Evolutionary conservation across 30 jellyfish, hydroid and myxozoan species (phyloP).

Genomic region (Aurelia aurita complex sp. Pacific): DNA sequence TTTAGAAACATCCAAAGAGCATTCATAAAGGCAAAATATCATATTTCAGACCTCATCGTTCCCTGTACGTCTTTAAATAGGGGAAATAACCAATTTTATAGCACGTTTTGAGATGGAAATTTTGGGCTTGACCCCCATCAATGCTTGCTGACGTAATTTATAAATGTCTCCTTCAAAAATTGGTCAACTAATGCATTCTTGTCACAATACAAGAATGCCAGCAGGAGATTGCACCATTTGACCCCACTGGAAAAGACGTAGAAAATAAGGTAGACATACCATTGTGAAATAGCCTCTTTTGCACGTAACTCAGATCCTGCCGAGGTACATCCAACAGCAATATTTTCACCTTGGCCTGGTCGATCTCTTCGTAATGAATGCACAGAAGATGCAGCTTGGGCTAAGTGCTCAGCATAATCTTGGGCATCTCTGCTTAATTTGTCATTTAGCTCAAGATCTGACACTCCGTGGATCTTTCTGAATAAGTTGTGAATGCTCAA

Average conservation of each 20-base stretch:
- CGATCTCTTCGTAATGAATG: slow-evolving; percentile 88
- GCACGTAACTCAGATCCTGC: slow-evolving; percentile 91
- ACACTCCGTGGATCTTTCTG: slow-evolving; percentile 86
- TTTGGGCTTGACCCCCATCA: no score
- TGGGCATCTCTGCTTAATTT: slow-evolving; percentile 88
- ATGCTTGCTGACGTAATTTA: no score
- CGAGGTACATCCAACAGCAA: slow-evolving; percentile 95
- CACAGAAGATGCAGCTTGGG: slow-evolving; percentile 51
- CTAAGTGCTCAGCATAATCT: slow-evolving; percentile 82
- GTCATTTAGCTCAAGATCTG: slow-evolving; percentile 79
- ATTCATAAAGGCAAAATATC: no score
- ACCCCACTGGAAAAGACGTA: background rate
- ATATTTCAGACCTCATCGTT: no score
- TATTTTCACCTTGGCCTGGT: slow-evolving; percentile 99
- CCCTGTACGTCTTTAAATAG: no score
- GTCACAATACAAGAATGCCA: no score
- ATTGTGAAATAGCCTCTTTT: slow-evolving; percentile 89
- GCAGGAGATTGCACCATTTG: background rate
- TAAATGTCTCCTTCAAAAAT: no score
- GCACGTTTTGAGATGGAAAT: no score
- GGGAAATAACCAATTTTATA: no score
- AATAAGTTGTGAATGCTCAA: slow-evolving; percentile 70
- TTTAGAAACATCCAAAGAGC: no score
- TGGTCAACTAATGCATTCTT: no score
- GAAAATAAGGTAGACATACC: slow-evolving; percentile 51